Conservation (phyloP, 2,113 vertebrate genomes). For the Scatophagus argus region DNA sequence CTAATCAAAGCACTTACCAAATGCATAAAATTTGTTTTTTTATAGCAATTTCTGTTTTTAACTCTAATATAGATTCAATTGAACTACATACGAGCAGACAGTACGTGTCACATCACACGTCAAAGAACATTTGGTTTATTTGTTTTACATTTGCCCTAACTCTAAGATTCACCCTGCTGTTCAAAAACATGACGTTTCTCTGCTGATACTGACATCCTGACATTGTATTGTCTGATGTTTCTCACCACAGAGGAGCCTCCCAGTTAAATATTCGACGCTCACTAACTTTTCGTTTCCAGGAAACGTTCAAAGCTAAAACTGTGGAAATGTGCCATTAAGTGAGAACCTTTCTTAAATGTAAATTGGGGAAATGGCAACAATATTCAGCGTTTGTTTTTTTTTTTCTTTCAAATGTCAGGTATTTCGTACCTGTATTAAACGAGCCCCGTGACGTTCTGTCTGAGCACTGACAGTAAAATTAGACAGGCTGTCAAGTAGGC, state of each 20-base stretch:
- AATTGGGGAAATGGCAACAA: slow-evolving; percentile 21
- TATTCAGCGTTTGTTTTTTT: slow-evolving; percentile 12
- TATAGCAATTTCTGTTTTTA: slow-evolving; percentile 10
- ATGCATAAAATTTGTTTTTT: slow-evolving; percentile 39
- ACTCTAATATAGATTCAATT: not conserved
- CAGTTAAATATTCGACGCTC: slow-evolving; percentile 32
- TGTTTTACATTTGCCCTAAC: slow-evolving; percentile 37
- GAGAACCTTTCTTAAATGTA: slow-evolving; percentile 18
- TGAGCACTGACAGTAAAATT: slow-evolving; percentile 50
- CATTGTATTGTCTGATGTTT: slow-evolving; percentile 60
- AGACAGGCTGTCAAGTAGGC: slow-evolving; percentile 62
- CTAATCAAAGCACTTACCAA: slow-evolving; percentile 56
- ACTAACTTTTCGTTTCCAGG: not conserved
- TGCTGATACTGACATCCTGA: slow-evolving; percentile 62
- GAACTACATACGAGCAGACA: slow-evolving; percentile 16
- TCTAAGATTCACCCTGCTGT: slow-evolving; percentile 32
- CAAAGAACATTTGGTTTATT: slow-evolving; percentile 29
- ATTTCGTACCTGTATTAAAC: slow-evolving; percentile 33
- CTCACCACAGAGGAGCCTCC: slow-evolving; percentile 38
- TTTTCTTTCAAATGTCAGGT: slow-evolving; percentile 1
- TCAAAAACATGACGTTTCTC: slow-evolving; percentile 48
- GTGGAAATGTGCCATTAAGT: not conserved
- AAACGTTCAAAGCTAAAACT: slow-evolving; percentile 26
- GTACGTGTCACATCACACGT: slow-evolving; percentile 20
- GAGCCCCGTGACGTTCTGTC: slow-evolving; percentile 27